Conservation (phyloP, 2,888 invertebrate genomes). For the Drosophila koepferae region DNA sequence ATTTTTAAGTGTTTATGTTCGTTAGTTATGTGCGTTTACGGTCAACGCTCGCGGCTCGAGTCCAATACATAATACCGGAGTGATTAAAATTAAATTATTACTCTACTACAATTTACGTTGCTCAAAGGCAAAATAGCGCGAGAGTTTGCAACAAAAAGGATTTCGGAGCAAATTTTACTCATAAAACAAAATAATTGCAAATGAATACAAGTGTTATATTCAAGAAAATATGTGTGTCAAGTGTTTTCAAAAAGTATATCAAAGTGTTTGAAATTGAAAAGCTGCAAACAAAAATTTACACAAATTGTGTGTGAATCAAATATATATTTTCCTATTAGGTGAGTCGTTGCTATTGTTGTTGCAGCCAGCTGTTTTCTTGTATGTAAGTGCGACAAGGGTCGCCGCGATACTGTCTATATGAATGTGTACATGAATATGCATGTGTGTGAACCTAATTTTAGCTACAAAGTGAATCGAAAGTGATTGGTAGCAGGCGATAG, state of each 20-base stretch:
- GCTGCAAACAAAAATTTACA: constrained; percentile 10
- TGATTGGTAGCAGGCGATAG: constrained; percentile 51
- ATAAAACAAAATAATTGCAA: constrained; percentile 14
- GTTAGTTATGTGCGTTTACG: constrained; percentile 43
- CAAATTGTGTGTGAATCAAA: constrained; percentile 11
- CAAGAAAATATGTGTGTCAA: constrained; percentile 25
- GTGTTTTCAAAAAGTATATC: constrained; percentile 19
- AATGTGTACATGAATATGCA: constrained; percentile 8
- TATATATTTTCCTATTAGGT: constrained; percentile 63
- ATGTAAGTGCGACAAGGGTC: constrained; percentile 48
- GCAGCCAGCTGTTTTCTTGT: constrained; percentile 69
- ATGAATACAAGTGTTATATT: constrained; percentile 20
- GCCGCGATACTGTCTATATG: constrained; percentile 14
- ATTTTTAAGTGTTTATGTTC: constrained; percentile 46
- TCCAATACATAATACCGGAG: constrained; percentile 18
- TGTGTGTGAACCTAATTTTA: constrained; percentile 62
- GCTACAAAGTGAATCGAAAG: constrained; percentile 66
- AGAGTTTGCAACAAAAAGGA: constrained; percentile 15
- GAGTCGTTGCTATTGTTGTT: constrained; percentile 54
- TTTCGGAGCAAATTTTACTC: constrained; percentile 14
- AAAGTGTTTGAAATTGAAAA: constrained; percentile 28
- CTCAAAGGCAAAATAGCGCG: constrained; percentile 11
- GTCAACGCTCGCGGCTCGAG: constrained; percentile 33
- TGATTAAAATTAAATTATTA: constrained; percentile 18
- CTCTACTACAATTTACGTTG: not conserved